A percentile compares a stretch with the other conserved stretches of the same genome.
These are phyloP conservation scores for Galleria mellonella DNA, from an alignment of 1,140 invertebrate species.

Conservation along the genomic window DNA sequence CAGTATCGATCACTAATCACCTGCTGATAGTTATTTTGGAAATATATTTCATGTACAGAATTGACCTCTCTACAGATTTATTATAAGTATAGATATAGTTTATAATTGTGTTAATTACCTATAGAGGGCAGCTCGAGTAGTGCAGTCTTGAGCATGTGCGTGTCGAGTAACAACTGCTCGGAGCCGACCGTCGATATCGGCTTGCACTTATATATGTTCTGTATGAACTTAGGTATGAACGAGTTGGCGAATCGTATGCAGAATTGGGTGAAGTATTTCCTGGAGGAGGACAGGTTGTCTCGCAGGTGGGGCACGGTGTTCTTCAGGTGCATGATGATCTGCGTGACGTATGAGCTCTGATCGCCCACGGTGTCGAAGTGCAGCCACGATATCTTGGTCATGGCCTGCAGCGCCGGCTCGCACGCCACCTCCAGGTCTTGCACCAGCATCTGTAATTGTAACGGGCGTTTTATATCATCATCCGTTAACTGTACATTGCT, in stretches of 20 bases:
- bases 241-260: slow-evolving; percentile 96
- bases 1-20: too few species aligned
- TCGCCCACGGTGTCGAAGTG: slow-evolving; percentile 95
- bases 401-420: slow-evolving; percentile 93
- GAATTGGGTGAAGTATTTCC: slow-evolving; percentile 99
- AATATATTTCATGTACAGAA: too few species aligned
- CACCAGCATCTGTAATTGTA: slow-evolving; percentile 79
- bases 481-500: too few species aligned
- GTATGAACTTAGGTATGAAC: slow-evolving; percentile 97
- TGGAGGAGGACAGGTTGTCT: slow-evolving; percentile 93
- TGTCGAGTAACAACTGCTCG: slow-evolving; percentile 97
- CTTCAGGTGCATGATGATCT: slow-evolving; percentile 91
- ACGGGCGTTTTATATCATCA: too few species aligned
- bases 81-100: too few species aligned
- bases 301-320: slow-evolving; percentile 92
- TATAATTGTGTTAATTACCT: too few species aligned
- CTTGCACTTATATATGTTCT: slow-evolving; percentile 95
- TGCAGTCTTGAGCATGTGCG: slow-evolving; percentile 97
- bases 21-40: too few species aligned
- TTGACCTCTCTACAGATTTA: too few species aligned
- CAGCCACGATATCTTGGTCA: slow-evolving; percentile 96
- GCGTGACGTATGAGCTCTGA: slow-evolving; percentile 95
- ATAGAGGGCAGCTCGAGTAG: slow-evolving; percentile 96
- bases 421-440: slow-evolving; percentile 96
- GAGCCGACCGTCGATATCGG: slow-evolving; percentile 94